Percentiles rank a stretch among this genome's conserved stretches.
phyloP scores from a whole-genome alignment of 2,797 vertebrate genomes.

The Euthynnus affinis region DNA sequence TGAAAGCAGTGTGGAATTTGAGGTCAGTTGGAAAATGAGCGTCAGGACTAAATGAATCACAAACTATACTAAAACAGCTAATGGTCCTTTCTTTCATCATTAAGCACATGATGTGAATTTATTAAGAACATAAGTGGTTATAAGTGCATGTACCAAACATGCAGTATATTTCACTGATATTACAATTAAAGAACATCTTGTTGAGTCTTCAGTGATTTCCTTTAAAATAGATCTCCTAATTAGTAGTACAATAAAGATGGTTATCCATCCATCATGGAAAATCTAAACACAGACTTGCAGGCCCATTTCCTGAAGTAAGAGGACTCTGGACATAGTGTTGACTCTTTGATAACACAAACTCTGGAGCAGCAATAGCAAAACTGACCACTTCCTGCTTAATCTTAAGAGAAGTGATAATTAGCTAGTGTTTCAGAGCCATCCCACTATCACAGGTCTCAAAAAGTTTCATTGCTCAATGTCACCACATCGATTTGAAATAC shows the following conservation, averaged over 20 bases:
- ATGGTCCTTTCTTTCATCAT: constrained; percentile 17
- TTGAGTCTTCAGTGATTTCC: constrained; percentile 6
- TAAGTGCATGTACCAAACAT: constrained; percentile 3
- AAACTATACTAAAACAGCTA: constrained; percentile 15
- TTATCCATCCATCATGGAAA: constrained; percentile 35
- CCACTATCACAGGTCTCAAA: not conserved
- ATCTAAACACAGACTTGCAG: constrained; percentile 76
- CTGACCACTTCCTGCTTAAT: constrained; percentile 88
- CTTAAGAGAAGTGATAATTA: constrained; percentile 81
- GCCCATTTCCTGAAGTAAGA: constrained; percentile 86
- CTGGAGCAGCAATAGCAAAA: constrained; percentile 87
- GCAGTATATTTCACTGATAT: not conserved
- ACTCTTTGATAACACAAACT: constrained; percentile 86
- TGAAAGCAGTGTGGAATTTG: constrained; percentile 68
- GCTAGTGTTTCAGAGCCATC: constrained; percentile 36
- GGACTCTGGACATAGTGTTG: constrained; percentile 84
- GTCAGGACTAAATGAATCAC: constrained; percentile 27
- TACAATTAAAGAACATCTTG: not conserved
- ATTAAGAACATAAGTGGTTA: not conserved
- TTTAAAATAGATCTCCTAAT: constrained; percentile 28
- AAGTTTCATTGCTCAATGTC: constrained; percentile 19
- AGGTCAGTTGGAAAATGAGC: constrained; percentile 58
- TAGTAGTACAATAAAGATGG: constrained; percentile 23
- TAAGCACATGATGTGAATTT: constrained; percentile 2
- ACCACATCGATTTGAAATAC: not conserved